Evolutionary conservation across 2,888 invertebrate species (phyloP).

Genomic region (Polydrusus pterygomalis): DNA sequence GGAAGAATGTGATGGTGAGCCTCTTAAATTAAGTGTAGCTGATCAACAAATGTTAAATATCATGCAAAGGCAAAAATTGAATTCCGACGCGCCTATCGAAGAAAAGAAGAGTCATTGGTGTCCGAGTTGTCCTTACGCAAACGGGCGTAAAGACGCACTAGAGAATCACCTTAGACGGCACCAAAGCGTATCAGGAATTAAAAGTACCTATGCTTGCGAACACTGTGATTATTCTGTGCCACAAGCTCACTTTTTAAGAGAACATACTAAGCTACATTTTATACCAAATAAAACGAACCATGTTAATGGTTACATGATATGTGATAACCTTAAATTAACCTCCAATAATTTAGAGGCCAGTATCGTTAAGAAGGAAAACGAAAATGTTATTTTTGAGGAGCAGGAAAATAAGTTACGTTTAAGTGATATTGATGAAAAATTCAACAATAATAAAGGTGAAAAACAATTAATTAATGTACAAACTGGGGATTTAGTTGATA

Average conservation of each 20-base stretch:
- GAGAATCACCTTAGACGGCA: slow-evolving; percentile 86
- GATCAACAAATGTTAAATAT: slow-evolving; percentile 79
- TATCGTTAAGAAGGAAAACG: slow-evolving; percentile 58
- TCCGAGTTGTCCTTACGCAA: slow-evolving; percentile 87
- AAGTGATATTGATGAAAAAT: slow-evolving; percentile 58
- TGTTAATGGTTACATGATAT: slow-evolving; percentile 78
- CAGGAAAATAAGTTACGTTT: slow-evolving; percentile 52
- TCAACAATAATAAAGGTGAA: slow-evolving; percentile 69
- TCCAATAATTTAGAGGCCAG: slow-evolving; percentile 72
- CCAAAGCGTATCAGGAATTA: slow-evolving; percentile 75
- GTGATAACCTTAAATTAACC: slow-evolving; percentile 76
- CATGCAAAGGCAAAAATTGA: slow-evolving; percentile 74
- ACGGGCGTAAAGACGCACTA: slow-evolving; percentile 82
- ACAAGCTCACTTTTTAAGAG: slow-evolving; percentile 83
- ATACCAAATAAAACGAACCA: slow-evolving; percentile 74
- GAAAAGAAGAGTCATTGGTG: slow-evolving; percentile 81
- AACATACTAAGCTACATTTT: slow-evolving; percentile 88
- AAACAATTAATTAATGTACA: slow-evolving; percentile 70
- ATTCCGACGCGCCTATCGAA: slow-evolving; percentile 65
- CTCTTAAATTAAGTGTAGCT: slow-evolving; percentile 76
- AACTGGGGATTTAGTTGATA: slow-evolving; percentile 69
- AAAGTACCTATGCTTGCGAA: slow-evolving; percentile 81
- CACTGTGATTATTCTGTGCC: slow-evolving; percentile 89
- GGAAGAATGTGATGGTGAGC: slow-evolving; percentile 68
- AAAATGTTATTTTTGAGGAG: slow-evolving; percentile 58